Conservation (phyloP, 2,797 vertebrate genomes). For the Coregonus ussuriensis region DNA sequence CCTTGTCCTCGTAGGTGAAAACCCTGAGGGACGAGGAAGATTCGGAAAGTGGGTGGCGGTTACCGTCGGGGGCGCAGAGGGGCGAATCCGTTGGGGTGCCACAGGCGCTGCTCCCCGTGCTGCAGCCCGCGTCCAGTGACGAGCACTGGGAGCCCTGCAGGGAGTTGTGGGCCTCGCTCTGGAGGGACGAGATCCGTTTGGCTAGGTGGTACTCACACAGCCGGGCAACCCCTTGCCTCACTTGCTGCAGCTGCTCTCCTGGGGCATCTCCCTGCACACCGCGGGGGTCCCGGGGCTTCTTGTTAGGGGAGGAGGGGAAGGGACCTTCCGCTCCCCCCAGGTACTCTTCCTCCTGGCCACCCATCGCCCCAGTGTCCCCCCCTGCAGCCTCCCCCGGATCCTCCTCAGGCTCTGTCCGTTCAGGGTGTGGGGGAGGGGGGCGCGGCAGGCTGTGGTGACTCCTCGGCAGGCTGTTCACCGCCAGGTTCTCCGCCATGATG, state of each 20-base stretch:
- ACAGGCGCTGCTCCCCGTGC: slow-evolving; percentile 84
- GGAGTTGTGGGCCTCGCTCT: slow-evolving; percentile 89
- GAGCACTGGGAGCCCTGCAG: slow-evolving; percentile 91
- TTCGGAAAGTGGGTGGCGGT: slow-evolving; percentile 81
- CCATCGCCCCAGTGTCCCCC: slow-evolving; percentile 57
- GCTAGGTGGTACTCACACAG: slow-evolving; percentile 92
- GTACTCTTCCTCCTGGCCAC: slow-evolving; percentile 81
- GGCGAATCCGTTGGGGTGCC: slow-evolving; percentile 87
- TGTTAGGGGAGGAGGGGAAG: slow-evolving; percentile 75
- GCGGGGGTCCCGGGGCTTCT: slow-evolving; percentile 70
- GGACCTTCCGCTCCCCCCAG: slow-evolving; percentile 68
- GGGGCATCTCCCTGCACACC: slow-evolving; percentile 70
- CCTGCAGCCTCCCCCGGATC: slow-evolving; percentile 67
- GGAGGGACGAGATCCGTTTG: slow-evolving; percentile 89
- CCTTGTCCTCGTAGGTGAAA: slow-evolving; percentile 64
- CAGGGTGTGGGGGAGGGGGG: slow-evolving; percentile 71
- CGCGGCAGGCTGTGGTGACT: slow-evolving; percentile 70
- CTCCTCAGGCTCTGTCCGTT: slow-evolving; percentile 69
- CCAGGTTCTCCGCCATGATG: slow-evolving; percentile 25
- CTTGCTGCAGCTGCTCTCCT: slow-evolving; percentile 77
- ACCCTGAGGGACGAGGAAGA: slow-evolving; percentile 72
- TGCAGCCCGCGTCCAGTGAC: slow-evolving; percentile 88
- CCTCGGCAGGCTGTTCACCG: slow-evolving; percentile 49
- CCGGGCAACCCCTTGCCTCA: slow-evolving; percentile 83
- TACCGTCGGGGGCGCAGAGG: slow-evolving; percentile 80